Base-by-base conservation (phyloP, 2,888 invertebrate species). In the Spatulosminthurus flaviceps region DNA sequence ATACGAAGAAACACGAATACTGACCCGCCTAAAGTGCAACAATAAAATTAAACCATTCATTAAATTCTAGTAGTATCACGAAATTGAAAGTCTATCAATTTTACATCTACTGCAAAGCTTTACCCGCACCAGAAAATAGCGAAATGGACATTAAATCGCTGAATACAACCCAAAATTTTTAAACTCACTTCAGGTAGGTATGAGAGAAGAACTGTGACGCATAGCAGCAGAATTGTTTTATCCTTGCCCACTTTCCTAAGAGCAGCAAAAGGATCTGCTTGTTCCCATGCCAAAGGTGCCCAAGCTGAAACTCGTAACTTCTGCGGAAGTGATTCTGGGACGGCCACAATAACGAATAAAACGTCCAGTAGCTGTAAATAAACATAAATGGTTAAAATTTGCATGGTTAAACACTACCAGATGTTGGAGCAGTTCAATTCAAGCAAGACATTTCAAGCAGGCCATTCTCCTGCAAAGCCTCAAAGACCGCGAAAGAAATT, bases 1-100 rank as follows among this genome's bases (percentile, higher is more conserved):
- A 99, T 86, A 99, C 98, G 90, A 99, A 99, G 90, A 99, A 98
- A 90, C 98, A 98, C 80, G 98, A 98, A 89, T 99, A 99, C 90
- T 99, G 97, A 85, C 98, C 98, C 61, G 95, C 95, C 85, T 85
- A 51, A 11, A 29, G 11, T 13, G 9, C 24, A 64, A 22, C 11
- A 11, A n/a, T 4, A n/a, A 51, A 51, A 51, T 51, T 51, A 51
- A n/a, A 11, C 16, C 5, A 51, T 16, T 51, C 51, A n/a, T 9
- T n/a, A n/a, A n/a, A n/a, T n/a, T n/a, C n/a, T n/a, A n/a, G n/a
- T n/a, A n/a, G n/a, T n/a, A n/a, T n/a, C n/a, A n/a, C n/a, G n/a
- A n/a, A n/a, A n/a, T n/a, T n/a, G n/a, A n/a, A n/a, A n/a, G n/a
- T n/a, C n/a, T n/a, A n/a, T n/a, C n/a, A n/a, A n/a, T n/a, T n/a